These are phyloP conservation scores for Coluber constrictor DNA, from an alignment of 2,797 vertebrate genomes.

Conservation along the genomic window DNA sequence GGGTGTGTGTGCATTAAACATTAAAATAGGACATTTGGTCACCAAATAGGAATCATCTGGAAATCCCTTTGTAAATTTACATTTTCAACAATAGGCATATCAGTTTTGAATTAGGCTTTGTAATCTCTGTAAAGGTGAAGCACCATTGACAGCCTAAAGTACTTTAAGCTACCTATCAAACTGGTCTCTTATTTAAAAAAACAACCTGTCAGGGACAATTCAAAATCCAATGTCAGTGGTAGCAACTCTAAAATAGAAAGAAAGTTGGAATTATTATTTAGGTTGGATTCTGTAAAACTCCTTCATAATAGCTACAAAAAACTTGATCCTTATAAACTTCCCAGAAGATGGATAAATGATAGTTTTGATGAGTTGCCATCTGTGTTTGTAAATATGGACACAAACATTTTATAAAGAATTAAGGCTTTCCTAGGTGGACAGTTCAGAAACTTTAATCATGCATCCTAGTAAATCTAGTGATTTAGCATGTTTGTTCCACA, in stretches of 20 bases:
- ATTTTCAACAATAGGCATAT: neutral
- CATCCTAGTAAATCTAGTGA: constrained; percentile 19
- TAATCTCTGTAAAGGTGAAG: constrained; percentile 7
- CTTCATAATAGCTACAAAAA: neutral
- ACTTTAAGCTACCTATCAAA: constrained; percentile 1
- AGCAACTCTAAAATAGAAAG: neutral
- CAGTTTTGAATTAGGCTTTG: neutral
- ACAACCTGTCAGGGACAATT: neutral
- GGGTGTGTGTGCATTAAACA: neutral
- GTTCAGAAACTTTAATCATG: constrained; percentile 18
- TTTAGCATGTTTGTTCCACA: neutral
- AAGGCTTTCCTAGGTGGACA: neutral
- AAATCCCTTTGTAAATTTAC: neutral
- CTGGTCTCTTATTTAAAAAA: neutral
- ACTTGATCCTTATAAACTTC: neutral
- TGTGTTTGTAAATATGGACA: neutral
- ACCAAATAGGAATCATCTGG: neutral
- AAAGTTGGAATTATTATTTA: neutral
- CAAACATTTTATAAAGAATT: neutral
- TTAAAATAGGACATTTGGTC: neutral
- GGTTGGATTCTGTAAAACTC: neutral
- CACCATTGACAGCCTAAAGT: neutral
- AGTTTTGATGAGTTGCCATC: neutral
- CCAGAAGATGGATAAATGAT: neutral
- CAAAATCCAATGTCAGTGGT: constrained; percentile 5